Evolutionary conservation across 2,797 vertebrate genomes (phyloP), one percentile per base, ranked within the genome.

Genomic region (Helicolenus hilgendorfi): DNA sequence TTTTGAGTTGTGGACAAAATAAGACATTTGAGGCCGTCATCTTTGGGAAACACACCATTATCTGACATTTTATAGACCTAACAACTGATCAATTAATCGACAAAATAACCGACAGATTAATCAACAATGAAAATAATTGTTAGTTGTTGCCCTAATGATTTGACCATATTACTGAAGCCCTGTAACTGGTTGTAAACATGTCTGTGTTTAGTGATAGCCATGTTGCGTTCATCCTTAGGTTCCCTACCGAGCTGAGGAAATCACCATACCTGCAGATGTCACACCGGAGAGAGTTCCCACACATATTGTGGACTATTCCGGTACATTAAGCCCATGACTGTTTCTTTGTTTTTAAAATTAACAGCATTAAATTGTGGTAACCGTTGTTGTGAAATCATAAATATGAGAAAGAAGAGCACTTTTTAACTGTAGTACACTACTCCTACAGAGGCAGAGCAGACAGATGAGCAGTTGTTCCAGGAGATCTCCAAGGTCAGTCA

Each of bases 211-310:
- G 20, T 67, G 56, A 68, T 31, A 9, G 4, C 24, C 14, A 27
- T 31, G 5, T 71, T 64, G n/a, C 78, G 1, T 72, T 63, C 22
- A 2, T 73, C 26, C 24, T 53, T 63, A 99, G 99, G 99, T 99
- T 94, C 99, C 99, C 22, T 98, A 98, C 55, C 98, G 98, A 71
- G 99, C 98, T 79, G 99, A 99, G 93, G 99, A 99, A 92, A 99
- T 99, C 93, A 99, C 99, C 74, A 99, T 99, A 88, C 99, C 99
- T 59, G 99, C 98, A 2, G 99, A 99, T 81, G 99, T 99, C 82
- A 99, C 99, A 3, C 99, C 99, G 33, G 99, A 99, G 86, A 97
- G 98, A 94, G 98, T 99, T 81, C 99, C 99, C 85, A 99, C 99
- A 11, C 99, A 99, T 94, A 99, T 99, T 18, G 98, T 99, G 58